Evolutionary conservation across 2,888 invertebrate genomes (phyloP).

Genomic region (Apamea crenata): DNA sequence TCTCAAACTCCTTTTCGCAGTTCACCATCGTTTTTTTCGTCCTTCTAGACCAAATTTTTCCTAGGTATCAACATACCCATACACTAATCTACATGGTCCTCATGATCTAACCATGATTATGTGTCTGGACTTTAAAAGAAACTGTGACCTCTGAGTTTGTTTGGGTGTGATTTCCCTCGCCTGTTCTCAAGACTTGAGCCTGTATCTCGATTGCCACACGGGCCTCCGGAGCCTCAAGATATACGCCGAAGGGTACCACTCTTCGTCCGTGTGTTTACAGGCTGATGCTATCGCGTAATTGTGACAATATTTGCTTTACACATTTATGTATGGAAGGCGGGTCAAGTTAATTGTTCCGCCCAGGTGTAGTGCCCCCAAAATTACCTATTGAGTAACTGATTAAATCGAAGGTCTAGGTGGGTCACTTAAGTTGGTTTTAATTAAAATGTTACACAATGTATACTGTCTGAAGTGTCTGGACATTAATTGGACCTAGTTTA

Average conservation of each 20-base stretch:
- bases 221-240: constrained; percentile 79
- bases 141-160: too few species aligned
- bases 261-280: constrained; percentile 85
- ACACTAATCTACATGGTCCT: too few species aligned
- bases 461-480: constrained; percentile 62
- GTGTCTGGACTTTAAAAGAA: too few species aligned
- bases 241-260: constrained; percentile 85
- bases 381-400: constrained; percentile 79
- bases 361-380: constrained; percentile 70
- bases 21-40: background rate
- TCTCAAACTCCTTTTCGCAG: too few species aligned
- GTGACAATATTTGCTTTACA: constrained; percentile 89
- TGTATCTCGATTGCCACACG: constrained; percentile 74
- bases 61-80: too few species aligned
- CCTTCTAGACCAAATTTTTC: background rate
- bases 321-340: constrained; percentile 82
- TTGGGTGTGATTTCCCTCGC: constrained; percentile 51
- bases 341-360: constrained; percentile 80
- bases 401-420: constrained; percentile 75
- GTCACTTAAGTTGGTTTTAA: constrained; percentile 67
- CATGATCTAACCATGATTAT: too few species aligned
- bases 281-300: constrained; percentile 89
- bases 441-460: constrained; percentile 69
- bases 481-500: constrained; percentile 46
- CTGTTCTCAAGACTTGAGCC: constrained; percentile 68